Evolutionary conservation across 2,888 invertebrate species (phyloP), one percentile per base, ranked within the genome.

Genomic region (Parthenolecanium corni): DNA sequence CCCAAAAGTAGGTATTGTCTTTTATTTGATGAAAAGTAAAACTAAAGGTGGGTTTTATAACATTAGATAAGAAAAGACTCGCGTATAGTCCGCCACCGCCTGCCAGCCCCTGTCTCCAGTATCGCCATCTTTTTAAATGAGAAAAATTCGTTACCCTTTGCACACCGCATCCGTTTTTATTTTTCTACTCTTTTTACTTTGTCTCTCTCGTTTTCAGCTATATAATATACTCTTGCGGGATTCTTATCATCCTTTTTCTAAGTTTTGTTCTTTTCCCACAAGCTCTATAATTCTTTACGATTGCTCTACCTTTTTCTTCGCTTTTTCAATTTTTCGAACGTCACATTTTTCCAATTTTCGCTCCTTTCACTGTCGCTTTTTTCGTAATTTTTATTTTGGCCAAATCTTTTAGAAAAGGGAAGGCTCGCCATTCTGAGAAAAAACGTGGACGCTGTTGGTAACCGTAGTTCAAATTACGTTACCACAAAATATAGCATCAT

Each of bases 101-200:
- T 53, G 62, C 47, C 47, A 58, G 23, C 62, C 63, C 64, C 44
- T 31, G 47, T 62, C 65, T 57, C 57, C 62, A 62, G 40, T 31
- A 52, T 62, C 65, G 64, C 57, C 62, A 62, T 52, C 62, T 62
- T 65, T 65, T 64, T 58, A n/a, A 58, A 58, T 58, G 58, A 47
- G 58, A 58, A 58, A 58, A 58, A 58, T 58, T 58, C 58, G 16
- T 14, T 25, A 24, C 49, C n/a, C n/a, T n/a, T n/a, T n/a, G n/a
- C n/a, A n/a, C 23, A 16, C 52, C 25, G 20, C 2, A 12, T 24
- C 52, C 38, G 52, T 36, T 46, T 46, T 46, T 21, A 16, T n/a
- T 9, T 21, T n/a, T n/a, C n/a, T n/a, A n/a, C n/a, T n/a, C n/a
- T n/a, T n/a, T n/a, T n/a, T n/a, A n/a, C n/a, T n/a, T n/a, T n/a